Conservation (phyloP, 2,113 vertebrate species). For the Indri indri region DNA sequence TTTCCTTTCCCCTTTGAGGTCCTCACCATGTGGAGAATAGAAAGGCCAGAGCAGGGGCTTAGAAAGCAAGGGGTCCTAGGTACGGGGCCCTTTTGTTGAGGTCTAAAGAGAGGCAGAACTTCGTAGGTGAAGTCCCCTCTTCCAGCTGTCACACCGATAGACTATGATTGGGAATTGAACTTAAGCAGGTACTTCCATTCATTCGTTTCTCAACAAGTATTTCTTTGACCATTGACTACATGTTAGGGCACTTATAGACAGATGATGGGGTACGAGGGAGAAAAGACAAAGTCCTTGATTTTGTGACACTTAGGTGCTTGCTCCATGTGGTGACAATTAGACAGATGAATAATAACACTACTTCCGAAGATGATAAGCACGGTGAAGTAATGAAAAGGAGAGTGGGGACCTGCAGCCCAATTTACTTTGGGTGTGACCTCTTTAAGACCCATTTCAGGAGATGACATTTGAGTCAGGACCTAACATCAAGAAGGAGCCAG, state of each 20-base stretch:
- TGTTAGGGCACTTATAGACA: not conserved
- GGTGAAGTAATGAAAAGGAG: not conserved
- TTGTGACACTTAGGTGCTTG: not conserved
- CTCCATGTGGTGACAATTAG: not conserved
- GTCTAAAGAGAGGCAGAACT: not conserved
- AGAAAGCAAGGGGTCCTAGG: not conserved
- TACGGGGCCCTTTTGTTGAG: not conserved
- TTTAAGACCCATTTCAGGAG: not conserved
- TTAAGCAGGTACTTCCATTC: not conserved
- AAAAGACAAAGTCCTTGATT: not conserved
- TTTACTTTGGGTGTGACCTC: not conserved
- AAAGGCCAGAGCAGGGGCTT: not conserved
- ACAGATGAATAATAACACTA: not conserved
- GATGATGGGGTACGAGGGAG: not conserved
- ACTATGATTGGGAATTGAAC: not conserved
- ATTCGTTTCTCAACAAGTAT: not conserved
- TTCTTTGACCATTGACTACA: not conserved
- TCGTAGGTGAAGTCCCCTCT: not conserved
- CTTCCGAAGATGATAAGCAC: not conserved
- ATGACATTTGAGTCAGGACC: not conserved
- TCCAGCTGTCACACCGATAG: not conserved
- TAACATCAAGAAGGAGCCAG: not conserved
- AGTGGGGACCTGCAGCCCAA: not conserved
- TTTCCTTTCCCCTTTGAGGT: not conserved
- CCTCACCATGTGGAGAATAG: not conserved